Conservation (phyloP, 2,797 vertebrate genomes). For the Poecilia velifera region DNA sequence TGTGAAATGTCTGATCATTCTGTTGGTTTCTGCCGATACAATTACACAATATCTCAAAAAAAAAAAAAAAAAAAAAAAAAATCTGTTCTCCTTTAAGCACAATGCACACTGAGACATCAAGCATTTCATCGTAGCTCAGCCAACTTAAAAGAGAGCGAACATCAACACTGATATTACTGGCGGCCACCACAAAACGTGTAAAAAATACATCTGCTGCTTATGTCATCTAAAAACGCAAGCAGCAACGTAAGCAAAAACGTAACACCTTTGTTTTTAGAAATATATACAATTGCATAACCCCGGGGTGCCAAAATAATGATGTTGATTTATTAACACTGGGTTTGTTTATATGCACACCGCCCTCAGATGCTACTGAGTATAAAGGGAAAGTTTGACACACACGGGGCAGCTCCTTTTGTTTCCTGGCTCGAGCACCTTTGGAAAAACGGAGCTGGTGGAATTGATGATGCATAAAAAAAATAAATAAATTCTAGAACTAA, state of each 20-base stretch:
- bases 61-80: not conserved
- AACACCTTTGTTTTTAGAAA: not conserved
- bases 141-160: not conserved
- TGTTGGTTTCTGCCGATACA: not conserved
- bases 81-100: not conserved
- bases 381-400: not conserved
- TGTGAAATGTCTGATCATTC: not conserved
- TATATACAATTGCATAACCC: not conserved
- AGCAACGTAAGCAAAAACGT: too few relatives aligned
- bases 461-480: not conserved
- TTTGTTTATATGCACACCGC: not conserved
- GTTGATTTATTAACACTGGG: not conserved
- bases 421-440: not conserved
- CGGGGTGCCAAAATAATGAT: not conserved
- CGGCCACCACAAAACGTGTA: not conserved
- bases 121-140: not conserved
- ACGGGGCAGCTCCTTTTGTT: not conserved
- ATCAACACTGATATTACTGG: not conserved
- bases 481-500: not conserved
- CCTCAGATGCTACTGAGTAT: not conserved
- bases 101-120: not conserved
- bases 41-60: not conserved
- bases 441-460: not conserved
- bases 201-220: not conserved
- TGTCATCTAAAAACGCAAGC: not conserved